A percentile compares a stretch with the other conserved stretches of the same genome.
Evolutionary conservation across 2,888 invertebrate genomes (phyloP).

Genomic region (Crepidodera aurea): DNA sequence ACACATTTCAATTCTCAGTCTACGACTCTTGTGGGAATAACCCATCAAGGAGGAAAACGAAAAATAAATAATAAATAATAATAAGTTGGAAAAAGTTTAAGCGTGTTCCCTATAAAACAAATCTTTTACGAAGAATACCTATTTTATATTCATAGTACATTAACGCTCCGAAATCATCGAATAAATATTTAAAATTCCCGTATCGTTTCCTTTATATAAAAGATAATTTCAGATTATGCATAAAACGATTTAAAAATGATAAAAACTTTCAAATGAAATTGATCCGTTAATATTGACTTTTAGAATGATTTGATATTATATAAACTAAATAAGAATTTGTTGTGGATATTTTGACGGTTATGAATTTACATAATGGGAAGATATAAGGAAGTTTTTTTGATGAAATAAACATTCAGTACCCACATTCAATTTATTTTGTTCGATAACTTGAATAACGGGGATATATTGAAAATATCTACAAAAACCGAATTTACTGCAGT

Average conservation of each 20-base stretch:
- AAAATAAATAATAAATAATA: slow-evolving; percentile 7
- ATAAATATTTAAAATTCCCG: not conserved
- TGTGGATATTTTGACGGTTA: too few relatives aligned
- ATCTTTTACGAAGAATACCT: not conserved
- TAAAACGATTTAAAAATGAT: too few relatives aligned
- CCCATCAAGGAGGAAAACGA: not conserved
- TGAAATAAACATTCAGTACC: too few relatives aligned
- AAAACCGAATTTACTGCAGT: slow-evolving; percentile 6
- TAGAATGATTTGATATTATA: too few relatives aligned
- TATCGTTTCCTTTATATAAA: too few relatives aligned
- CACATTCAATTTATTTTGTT: too few relatives aligned
- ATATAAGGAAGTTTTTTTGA: too few relatives aligned
- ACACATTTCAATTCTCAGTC: slow-evolving; percentile 4
- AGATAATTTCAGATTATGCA: too few relatives aligned
- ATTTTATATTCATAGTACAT: not conserved
- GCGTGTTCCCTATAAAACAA: not conserved
- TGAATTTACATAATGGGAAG: too few relatives aligned
- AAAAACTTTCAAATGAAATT: too few relatives aligned
- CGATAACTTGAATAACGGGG: slow-evolving; percentile 1
- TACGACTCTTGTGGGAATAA: not conserved
- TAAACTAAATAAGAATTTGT: too few relatives aligned
- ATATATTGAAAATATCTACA: slow-evolving; percentile 6
- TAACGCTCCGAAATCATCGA: not conserved
- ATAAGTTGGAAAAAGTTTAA: not conserved
- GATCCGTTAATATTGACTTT: too few relatives aligned